phyloP scores from a whole-genome alignment of 2,888 invertebrate genomes.

The Rhodophaea formosa region DNA sequence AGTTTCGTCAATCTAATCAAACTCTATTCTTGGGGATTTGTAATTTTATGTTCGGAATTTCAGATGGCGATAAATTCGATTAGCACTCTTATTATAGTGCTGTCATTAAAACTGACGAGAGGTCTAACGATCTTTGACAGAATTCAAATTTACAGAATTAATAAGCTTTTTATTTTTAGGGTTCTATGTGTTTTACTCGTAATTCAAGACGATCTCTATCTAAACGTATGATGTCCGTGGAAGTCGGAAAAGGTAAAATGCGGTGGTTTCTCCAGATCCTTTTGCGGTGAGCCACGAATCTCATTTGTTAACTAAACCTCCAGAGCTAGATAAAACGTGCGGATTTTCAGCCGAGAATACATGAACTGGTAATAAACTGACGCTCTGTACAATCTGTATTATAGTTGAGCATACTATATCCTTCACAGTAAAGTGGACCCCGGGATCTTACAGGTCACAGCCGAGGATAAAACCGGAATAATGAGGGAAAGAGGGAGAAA shows the following conservation, averaged over 20 bases:
- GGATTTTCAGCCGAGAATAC: slow-evolving; percentile 42
- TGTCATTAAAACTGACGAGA: neutral
- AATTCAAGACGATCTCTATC: no score
- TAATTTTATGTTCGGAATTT: slow-evolving; percentile 21
- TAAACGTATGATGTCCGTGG: slow-evolving; percentile 23
- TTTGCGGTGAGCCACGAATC: slow-evolving; percentile 42
- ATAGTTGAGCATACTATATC: neutral
- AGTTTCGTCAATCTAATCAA: slow-evolving; percentile 50
- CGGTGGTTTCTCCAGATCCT: slow-evolving; percentile 39
- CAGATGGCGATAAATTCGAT: slow-evolving; percentile 7
- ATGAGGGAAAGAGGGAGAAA: no score
- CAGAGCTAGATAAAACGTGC: slow-evolving; percentile 54
- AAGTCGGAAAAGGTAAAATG: slow-evolving; percentile 31
- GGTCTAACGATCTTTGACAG: neutral
- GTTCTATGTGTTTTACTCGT: no score
- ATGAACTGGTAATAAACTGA: no score
- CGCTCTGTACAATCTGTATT: no score
- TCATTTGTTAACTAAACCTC: slow-evolving; percentile 54
- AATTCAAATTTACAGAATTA: neutral
- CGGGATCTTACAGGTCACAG: no score
- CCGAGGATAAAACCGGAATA: no score
- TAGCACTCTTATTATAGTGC: slow-evolving; percentile 1
- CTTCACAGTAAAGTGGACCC: no score
- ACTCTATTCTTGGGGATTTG: slow-evolving; percentile 40
- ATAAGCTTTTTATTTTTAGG: neutral